phyloP scores from a whole-genome alignment of 2,113 vertebrate genomes.

The Antigone vipio region DNA sequence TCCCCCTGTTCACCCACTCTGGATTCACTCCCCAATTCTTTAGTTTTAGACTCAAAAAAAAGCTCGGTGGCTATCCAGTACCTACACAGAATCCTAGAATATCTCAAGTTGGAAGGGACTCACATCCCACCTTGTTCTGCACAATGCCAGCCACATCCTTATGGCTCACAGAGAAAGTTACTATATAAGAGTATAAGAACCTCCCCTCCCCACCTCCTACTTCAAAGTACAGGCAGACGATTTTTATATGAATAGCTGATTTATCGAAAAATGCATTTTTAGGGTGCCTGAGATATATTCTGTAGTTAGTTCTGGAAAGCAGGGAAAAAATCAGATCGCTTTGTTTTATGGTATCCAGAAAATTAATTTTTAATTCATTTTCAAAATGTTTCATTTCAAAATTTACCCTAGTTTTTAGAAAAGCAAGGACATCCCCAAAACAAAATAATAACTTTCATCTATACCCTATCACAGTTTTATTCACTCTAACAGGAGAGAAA shows the following conservation, averaged over 20 bases:
- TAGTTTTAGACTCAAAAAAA: neutral
- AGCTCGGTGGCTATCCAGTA: neutral
- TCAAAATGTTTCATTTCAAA: neutral
- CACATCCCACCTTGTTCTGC: neutral
- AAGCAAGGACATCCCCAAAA: neutral
- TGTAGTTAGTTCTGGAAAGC: neutral
- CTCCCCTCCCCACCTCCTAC: neutral
- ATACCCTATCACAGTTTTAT: neutral
- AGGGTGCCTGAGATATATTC: neutral
- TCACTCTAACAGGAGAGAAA: neutral
- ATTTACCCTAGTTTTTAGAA: neutral
- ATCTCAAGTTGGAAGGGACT: neutral
- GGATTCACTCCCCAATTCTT: neutral
- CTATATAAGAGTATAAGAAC: neutral
- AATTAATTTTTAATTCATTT: neutral
- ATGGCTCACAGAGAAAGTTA: accelerated
- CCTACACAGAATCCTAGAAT: neutral
- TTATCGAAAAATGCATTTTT: neutral
- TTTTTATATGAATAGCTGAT: neutral
- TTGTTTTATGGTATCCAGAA: neutral
- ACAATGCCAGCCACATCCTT: neutral
- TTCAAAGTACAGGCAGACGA: neutral
- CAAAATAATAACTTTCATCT: neutral
- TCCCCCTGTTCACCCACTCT: neutral
- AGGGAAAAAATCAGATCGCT: neutral